Evolutionary conservation across 2,113 vertebrate species (phyloP), one percentile per base, ranked within the genome.

Genomic region (Anarrhichthys ocellatus): DNA sequence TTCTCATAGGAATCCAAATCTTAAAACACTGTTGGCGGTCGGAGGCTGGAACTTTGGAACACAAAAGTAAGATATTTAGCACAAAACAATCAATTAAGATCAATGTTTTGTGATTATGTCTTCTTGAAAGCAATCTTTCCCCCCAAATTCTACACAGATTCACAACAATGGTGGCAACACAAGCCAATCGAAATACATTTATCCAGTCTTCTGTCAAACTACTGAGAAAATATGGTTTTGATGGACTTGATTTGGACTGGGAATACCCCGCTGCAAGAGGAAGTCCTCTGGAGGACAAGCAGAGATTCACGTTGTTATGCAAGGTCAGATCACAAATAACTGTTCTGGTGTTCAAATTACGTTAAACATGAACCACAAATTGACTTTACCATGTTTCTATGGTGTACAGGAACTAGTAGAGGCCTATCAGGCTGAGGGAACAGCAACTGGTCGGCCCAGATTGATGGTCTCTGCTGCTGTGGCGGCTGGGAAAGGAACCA

Each of bases 21-120:
- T 97, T 83, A 96, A 94, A 92, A 97, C 96, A 1, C 90, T 97
- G 24, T 81, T 97, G 80, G 95, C 96, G 29, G 86, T 97, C 11
- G 96, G 96, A 29, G 96, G 96, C 64, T 96, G 96, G 96, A 96
- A 52, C 42, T 95, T 96, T 42, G 96, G 96, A 67, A 91, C 94
- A 52, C 2, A 89, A 78, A 96, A 96, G 96, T 97, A 89, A 87
- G 96, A 73, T 54, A 59, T 78, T 78, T 42, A 24, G 0, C 13
- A 20, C 17, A 5, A 63, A 73, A 59, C 13, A 58, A 50, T 71
- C 0, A 6, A 27, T 34, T 62, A 44, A 10, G 4, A 20, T 78
- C 8, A 61, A 24, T 50, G 4, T 79, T 5, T 5, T 58, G 1
- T 13, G 29, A 18, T 9, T 10, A 27, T 29, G 1, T 32, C 20